These are phyloP conservation scores for Sinopyrophorus schimmeli DNA, from an alignment of 2,888 invertebrate species.

Conservation along the genomic window DNA sequence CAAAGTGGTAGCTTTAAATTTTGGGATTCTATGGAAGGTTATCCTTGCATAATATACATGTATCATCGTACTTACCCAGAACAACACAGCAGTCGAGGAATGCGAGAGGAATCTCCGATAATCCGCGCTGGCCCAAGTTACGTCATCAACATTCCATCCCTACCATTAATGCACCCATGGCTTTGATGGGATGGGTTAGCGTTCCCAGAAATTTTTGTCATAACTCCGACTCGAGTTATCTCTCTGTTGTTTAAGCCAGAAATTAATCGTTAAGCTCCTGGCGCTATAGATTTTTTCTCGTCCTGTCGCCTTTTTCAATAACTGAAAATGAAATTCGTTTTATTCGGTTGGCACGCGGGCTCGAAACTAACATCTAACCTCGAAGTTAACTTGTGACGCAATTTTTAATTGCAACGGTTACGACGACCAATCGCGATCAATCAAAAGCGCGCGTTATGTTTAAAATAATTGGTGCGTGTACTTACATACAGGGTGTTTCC, in stretches of 20 bases:
- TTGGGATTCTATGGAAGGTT: slow-evolving; percentile 37
- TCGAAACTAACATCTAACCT: no score
- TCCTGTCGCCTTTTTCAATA: no score
- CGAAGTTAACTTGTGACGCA: no score
- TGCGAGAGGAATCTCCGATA: slow-evolving; percentile 51
- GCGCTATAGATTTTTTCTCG: no score
- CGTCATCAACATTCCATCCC: slow-evolving; percentile 48
- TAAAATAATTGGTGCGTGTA: no score
- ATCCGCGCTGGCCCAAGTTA: slow-evolving; percentile 49
- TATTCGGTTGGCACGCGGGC: no score
- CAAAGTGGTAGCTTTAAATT: slow-evolving; percentile 24
- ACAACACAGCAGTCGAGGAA: slow-evolving; percentile 45
- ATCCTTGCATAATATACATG: slow-evolving; percentile 47
- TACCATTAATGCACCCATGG: slow-evolving; percentile 30
- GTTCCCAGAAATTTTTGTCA: slow-evolving; percentile 32
- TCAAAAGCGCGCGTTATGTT: no score
- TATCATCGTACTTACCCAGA: slow-evolving; percentile 43
- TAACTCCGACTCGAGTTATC: slow-evolving; percentile 32
- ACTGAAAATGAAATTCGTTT: no score
- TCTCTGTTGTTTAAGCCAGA: slow-evolving; percentile 26
- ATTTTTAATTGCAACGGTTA: no score
- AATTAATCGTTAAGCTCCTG: no score
- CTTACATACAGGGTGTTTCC: no score
- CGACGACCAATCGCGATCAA: no score
- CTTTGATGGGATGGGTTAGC: slow-evolving; percentile 24